phyloP scores from a whole-genome alignment of 2,888 invertebrate species.

The Polydrusus tereticollis region DNA sequence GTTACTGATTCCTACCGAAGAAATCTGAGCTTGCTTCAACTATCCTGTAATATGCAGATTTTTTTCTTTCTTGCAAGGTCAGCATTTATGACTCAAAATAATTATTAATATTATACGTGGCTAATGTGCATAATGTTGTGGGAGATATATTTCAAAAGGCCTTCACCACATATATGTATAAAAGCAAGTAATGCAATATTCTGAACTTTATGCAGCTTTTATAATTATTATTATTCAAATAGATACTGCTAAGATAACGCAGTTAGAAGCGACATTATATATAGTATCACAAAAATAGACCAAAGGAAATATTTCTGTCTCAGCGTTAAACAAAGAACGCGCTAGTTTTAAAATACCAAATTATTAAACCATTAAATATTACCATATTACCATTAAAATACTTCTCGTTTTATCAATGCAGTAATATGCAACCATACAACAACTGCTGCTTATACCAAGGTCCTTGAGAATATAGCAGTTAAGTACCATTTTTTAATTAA shows the following conservation, averaged over 20 bases:
- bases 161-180: background rate
- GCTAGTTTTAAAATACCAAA: background rate
- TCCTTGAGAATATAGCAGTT: slow-evolving; percentile 3
- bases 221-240: no score
- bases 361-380: no score
- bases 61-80: background rate
- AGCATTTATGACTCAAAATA: background rate
- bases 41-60: background rate
- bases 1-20: background rate
- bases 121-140: background rate
- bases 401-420: slow-evolving; percentile 1
- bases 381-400: no score
- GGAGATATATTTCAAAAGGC: background rate
- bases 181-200: background rate
- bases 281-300: background rate
- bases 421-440: background rate
- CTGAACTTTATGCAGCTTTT: background rate
- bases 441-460: background rate
- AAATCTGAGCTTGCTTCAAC: background rate
- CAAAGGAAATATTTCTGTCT: background rate
- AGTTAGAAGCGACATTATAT: no score
- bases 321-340: background rate
- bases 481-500: slow-evolving; percentile 1
- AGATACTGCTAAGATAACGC: no score
- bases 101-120: background rate